These are phyloP conservation scores for Pristionchus mayeri DNA, from an alignment of 2,888 invertebrate genomes.

Conservation along the genomic window DNA sequence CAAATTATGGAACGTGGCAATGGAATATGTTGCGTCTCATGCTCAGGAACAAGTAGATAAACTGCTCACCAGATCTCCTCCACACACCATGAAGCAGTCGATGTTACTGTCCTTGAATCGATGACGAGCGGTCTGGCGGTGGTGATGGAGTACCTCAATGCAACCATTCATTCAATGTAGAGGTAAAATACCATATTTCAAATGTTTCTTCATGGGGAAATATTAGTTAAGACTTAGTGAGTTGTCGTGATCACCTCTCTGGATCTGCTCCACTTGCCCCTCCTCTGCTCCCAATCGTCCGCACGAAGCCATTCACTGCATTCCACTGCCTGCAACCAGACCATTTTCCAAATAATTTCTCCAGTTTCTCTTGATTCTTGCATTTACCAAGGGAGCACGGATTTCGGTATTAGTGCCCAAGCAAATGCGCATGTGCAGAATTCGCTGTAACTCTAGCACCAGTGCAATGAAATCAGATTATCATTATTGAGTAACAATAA, in stretches of 20 bases:
- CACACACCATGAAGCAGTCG: background rate
- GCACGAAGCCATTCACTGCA: slow-evolving; percentile 6
- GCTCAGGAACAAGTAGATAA: too few species aligned
- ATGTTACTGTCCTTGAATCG: background rate
- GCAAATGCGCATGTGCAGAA: too few species aligned
- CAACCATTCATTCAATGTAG: background rate
- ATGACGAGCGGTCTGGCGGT: background rate
- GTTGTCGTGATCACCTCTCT: background rate
- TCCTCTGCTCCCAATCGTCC: slow-evolving; percentile 41
- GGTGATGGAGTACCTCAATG: slow-evolving; percentile 26
- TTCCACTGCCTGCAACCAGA: background rate
- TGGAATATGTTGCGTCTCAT: too few species aligned
- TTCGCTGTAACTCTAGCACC: background rate
- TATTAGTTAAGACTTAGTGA: background rate
- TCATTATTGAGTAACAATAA: background rate
- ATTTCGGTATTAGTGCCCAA: background rate
- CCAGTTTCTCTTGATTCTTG: background rate
- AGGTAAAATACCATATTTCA: too few species aligned
- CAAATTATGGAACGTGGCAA: background rate
- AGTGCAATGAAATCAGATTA: background rate
- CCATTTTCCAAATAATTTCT: background rate
- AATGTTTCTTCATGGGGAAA: too few species aligned
- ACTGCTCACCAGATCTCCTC: slow-evolving; percentile 40
- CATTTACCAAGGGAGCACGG: background rate
- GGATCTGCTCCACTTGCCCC: slow-evolving; percentile 39